phyloP scores from a whole-genome alignment of 2,888 invertebrate species.

The Argyra leucocephala region DNA sequence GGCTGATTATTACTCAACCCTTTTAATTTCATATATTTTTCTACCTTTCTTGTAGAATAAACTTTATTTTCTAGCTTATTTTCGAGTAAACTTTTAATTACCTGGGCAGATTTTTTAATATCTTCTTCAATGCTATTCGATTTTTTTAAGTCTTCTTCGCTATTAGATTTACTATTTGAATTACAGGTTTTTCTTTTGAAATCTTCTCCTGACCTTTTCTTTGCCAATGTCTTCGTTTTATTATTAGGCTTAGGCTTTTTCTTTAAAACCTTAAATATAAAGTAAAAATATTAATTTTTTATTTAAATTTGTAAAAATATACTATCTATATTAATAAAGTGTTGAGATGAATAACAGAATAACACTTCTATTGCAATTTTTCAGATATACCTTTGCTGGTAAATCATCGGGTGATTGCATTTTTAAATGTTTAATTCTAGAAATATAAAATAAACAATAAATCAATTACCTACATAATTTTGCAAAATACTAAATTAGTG shows the following conservation, averaged over 20 bases:
- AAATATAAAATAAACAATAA: background rate
- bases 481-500: no score
- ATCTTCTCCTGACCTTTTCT: background rate
- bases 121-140: background rate
- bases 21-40: no score
- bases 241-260: background rate
- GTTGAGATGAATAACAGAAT: no score
- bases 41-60: no score
- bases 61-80: no score
- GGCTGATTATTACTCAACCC: no score
- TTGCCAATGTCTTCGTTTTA: background rate
- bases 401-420: background rate
- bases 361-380: background rate
- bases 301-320: no score
- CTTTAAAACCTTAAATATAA: background rate
- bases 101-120: background rate
- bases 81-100: background rate
- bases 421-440: background rate
- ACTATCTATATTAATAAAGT: no score
- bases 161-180: background rate
- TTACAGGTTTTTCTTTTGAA: background rate
- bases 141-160: background rate
- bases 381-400: background rate
- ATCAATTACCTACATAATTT: background rate
- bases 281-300: background rate